Evolutionary conservation across 1,140 invertebrate species (phyloP).

Genomic region (Asbolus verrucosus): DNA sequence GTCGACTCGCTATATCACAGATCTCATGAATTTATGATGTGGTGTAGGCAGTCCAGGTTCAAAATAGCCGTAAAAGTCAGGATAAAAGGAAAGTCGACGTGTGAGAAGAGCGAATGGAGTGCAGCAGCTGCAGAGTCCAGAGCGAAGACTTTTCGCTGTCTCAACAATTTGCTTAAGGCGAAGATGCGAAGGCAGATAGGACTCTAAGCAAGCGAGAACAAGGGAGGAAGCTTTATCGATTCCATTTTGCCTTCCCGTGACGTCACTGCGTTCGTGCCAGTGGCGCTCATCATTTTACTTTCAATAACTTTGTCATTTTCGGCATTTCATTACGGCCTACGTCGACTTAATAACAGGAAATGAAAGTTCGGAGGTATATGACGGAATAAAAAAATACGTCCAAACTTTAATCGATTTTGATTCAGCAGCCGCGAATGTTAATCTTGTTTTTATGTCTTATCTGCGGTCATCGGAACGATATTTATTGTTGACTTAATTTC

Average conservation of each 20-base stretch:
- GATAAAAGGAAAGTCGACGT: constrained; percentile 8
- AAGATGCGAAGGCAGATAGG: constrained; percentile 30
- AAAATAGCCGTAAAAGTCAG: constrained; percentile 6
- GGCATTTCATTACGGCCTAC: constrained; percentile 17
- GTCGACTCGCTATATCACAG: neutral
- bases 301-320: constrained; percentile 33
- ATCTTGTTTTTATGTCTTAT: no score
- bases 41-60: neutral
- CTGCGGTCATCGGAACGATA: no score
- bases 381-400: no score
- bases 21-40: constrained; percentile 13
- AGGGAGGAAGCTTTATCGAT: constrained; percentile 38
- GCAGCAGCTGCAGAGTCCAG: constrained; percentile 16
- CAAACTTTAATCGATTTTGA: constrained; percentile 11
- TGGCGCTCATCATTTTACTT: constrained; percentile 36
- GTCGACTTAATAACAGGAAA: neutral
- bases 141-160: constrained; percentile 20
- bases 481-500: neutral
- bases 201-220: constrained; percentile 25
- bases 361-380: neutral
- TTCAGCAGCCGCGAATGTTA: no score
- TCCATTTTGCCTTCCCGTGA: constrained; percentile 34
- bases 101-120: constrained; percentile 9
- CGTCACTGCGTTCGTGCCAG: constrained; percentile 35
- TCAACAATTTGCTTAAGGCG: constrained; percentile 33